phyloP scores from a whole-genome alignment of 2,888 invertebrate species.

The Meandrusa payeni region DNA sequence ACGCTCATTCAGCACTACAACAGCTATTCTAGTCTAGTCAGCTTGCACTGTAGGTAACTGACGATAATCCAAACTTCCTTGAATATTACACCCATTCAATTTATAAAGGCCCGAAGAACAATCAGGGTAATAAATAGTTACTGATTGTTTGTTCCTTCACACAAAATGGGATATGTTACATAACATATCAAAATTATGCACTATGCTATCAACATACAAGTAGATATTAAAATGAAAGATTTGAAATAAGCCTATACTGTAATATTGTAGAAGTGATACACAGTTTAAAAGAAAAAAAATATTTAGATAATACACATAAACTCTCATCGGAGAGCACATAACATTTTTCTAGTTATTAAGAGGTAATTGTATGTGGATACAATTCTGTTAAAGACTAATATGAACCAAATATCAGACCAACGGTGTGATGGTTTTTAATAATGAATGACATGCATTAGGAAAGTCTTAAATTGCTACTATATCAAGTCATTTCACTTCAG shows the following conservation, averaged over 20 bases:
- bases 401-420: slow-evolving; percentile 22
- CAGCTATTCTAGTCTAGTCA: slow-evolving; percentile 20
- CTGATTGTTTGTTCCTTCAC: slow-evolving; percentile 1
- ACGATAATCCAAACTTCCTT: too few species aligned
- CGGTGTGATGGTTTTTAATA: not conserved
- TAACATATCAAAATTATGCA: slow-evolving; percentile 49
- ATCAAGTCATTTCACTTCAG: too few species aligned
- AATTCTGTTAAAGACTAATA: slow-evolving; percentile 17
- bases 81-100: not conserved
- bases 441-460: slow-evolving; percentile 15
- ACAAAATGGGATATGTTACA: slow-evolving; percentile 27
- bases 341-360: slow-evolving; percentile 16
- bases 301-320: slow-evolving; percentile 21
- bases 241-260: slow-evolving; percentile 42
- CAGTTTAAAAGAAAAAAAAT: slow-evolving; percentile 42
- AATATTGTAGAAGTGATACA: slow-evolving; percentile 57
- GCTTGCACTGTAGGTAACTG: slow-evolving; percentile 12
- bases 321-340: slow-evolving; percentile 1
- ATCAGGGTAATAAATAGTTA: slow-evolving; percentile 24
- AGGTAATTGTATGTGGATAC: slow-evolving; percentile 16
- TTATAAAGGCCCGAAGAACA: slow-evolving; percentile 14
- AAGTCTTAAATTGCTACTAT: too few species aligned
- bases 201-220: slow-evolving; percentile 51
- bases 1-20: slow-evolving; percentile 14
- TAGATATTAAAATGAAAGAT: slow-evolving; percentile 57